These are phyloP conservation scores for Cryptoprocta ferox DNA, from an alignment of 2,797 vertebrate genomes.

Conservation along the genomic window DNA sequence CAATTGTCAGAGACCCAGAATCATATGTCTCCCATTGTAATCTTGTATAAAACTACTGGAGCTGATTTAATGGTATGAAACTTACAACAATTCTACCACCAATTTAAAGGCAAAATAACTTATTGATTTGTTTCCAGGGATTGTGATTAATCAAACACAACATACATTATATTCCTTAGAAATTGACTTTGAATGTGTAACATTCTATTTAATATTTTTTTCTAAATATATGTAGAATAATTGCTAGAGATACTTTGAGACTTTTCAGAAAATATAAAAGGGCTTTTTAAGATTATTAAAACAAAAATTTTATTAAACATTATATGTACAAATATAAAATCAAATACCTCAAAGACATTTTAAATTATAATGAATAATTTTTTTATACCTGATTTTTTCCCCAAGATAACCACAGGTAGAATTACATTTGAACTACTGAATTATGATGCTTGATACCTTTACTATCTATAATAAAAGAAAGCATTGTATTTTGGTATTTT, in stretches of 20 bases:
- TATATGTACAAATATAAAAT: conserved; percentile 32
- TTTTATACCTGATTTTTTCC: conserved; percentile 49
- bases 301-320: conserved; percentile 46
- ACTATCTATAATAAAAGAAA: conserved; percentile 63
- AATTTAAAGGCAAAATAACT: background rate
- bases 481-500: conserved; percentile 69
- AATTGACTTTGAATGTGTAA: conserved; percentile 6
- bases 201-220: background rate
- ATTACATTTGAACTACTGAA: conserved; percentile 69
- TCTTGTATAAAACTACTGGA: background rate
- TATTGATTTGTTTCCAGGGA: background rate
- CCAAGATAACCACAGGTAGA: background rate
- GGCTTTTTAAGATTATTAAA: conserved; percentile 63
- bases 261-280: background rate
- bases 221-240: background rate
- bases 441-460: conserved; percentile 53
- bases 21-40: background rate
- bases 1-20: background rate
- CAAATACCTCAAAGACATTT: conserved; percentile 48
- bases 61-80: background rate
- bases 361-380: background rate
- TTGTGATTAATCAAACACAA: background rate
- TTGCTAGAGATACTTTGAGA: background rate
- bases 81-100: background rate
- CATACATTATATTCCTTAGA: background rate